Conservation (phyloP, 2,797 vertebrate genomes). For the Falco berigora region DNA sequence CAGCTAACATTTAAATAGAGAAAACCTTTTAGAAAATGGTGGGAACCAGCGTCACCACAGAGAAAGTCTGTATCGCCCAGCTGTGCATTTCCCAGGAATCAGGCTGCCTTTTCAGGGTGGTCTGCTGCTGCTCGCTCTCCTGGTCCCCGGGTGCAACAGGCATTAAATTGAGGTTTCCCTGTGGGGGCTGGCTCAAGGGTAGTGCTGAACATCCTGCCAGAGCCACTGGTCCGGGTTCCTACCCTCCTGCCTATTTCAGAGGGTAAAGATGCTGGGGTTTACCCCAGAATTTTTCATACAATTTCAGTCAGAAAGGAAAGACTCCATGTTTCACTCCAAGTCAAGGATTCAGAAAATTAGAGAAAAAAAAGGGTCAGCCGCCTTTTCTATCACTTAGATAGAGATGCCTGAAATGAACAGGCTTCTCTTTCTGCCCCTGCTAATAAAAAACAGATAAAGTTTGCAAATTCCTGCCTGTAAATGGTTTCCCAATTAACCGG, state of each 20-base stretch:
- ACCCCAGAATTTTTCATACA: background rate
- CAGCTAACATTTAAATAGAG: background rate
- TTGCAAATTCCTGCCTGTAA: background rate
- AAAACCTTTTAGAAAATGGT: background rate
- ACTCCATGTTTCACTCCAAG: background rate
- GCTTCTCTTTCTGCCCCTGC: background rate
- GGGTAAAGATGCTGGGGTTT: background rate
- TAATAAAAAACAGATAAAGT: background rate
- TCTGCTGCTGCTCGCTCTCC: background rate
- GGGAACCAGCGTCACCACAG: background rate
- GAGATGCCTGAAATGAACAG: background rate
- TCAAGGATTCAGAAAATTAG: background rate
- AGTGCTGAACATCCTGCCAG: rapidly evolving
- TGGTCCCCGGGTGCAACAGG: background rate
- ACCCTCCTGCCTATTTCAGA: background rate
- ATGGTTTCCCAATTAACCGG: background rate
- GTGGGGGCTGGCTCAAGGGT: background rate
- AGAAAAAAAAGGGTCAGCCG: background rate
- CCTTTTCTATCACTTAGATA: background rate
- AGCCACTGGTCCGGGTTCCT: background rate
- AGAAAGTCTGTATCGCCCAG: background rate
- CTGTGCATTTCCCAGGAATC: background rate
- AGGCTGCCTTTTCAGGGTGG: background rate
- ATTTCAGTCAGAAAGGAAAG: background rate
- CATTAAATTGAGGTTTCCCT: background rate